Evolutionary conservation across 2,113 vertebrate species (phyloP).

Genomic region (Chaenocephalus aceratus): DNA sequence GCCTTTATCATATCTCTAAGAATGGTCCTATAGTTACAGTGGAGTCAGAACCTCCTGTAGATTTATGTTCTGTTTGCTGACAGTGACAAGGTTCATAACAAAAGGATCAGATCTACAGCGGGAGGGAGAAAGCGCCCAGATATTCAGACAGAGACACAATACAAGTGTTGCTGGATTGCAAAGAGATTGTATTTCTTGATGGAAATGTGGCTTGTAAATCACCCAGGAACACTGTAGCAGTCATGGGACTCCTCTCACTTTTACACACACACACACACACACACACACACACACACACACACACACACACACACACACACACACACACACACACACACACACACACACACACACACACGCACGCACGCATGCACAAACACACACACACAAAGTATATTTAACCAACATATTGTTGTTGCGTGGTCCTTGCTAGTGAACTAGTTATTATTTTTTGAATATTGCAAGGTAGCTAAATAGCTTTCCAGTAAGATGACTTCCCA

Average conservation of each 20-base stretch:
- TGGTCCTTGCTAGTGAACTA: too few relatives aligned
- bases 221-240: background rate
- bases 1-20: constrained; percentile 6
- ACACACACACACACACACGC: background rate
- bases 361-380: background rate
- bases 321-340: background rate
- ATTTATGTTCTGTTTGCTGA: constrained; percentile 24
- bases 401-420: too few relatives aligned
- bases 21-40: background rate
- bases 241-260: background rate
- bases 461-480: too few relatives aligned
- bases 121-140: background rate
- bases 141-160: background rate
- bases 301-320: background rate
- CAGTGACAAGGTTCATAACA: constrained; percentile 4
- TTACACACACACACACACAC: too few relatives aligned
- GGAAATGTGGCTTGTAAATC: constrained; percentile 4
- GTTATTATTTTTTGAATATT: too few relatives aligned
- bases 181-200: constrained; percentile 23
- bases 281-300: too few relatives aligned
- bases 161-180: constrained; percentile 14
- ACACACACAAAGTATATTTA: background rate
- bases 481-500: too few relatives aligned
- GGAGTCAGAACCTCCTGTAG: background rate
- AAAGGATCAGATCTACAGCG: constrained; percentile 9